Percentiles rank a stretch among this genome's conserved stretches.
Evolutionary conservation across 2,113 vertebrate genomes (phyloP).

Genomic region (Oreotragus oreotragus): DNA sequence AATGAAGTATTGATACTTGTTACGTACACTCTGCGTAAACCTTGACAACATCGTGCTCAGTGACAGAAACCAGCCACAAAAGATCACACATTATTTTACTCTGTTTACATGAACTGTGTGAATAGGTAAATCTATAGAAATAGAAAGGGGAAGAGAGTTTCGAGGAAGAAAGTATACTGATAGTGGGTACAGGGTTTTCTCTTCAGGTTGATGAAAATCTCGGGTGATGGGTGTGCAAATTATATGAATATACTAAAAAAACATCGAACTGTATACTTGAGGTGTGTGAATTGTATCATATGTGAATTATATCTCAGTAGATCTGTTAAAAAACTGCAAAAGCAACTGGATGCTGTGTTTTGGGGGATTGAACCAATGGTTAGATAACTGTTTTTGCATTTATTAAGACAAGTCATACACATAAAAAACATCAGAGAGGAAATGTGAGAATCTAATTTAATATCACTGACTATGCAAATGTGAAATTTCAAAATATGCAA

Average conservation of each 20-base stretch:
- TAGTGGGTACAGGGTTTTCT: not conserved
- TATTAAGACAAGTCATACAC: slow-evolving; percentile 52
- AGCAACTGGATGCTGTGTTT: not conserved
- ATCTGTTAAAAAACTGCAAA: not conserved
- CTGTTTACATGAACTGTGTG: not conserved
- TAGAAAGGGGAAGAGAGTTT: not conserved
- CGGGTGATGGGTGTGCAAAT: not conserved
- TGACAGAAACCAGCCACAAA: not conserved
- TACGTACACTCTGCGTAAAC: not conserved
- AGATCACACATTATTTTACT: not conserved
- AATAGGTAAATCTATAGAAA: not conserved
- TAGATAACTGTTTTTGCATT: slow-evolving; percentile 48
- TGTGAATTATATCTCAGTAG: not conserved
- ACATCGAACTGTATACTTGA: not conserved
- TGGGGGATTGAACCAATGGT: not conserved
- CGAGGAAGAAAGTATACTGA: not conserved
- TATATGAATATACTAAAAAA: not conserved
- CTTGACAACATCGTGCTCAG: not conserved
- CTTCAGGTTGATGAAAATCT: not conserved
- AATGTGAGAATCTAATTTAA: slow-evolving; percentile 57
- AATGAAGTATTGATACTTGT: not conserved
- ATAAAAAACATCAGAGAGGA: slow-evolving; percentile 53
- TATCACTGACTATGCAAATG: slow-evolving; percentile 69
- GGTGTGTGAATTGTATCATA: not conserved
- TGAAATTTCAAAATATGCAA: slow-evolving; percentile 73